phyloP scores from a whole-genome alignment of 2,797 vertebrate genomes.

The Menidia menidia region DNA sequence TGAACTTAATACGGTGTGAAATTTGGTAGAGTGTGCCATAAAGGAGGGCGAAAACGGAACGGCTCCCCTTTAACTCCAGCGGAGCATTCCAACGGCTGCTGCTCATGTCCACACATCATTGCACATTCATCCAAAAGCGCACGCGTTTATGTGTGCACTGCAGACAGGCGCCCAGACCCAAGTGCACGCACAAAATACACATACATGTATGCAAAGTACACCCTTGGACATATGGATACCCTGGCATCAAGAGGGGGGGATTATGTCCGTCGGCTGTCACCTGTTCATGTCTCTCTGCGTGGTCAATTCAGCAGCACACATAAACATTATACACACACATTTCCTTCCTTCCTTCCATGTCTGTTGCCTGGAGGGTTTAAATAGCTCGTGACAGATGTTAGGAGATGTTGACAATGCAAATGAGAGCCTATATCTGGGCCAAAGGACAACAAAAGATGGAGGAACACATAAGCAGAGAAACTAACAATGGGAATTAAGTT shows the following conservation, averaged over 20 bases:
- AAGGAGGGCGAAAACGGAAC: slow-evolving; percentile 75
- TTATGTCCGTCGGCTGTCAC: slow-evolving; percentile 72
- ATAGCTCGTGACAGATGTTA: slow-evolving; percentile 48
- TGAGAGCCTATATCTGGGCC: slow-evolving; percentile 24
- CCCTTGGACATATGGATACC: slow-evolving; percentile 50
- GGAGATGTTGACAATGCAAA: slow-evolving; percentile 46
- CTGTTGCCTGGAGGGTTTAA: slow-evolving; percentile 30
- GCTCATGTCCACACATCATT: slow-evolving; percentile 67
- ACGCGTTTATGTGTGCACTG: slow-evolving; percentile 24
- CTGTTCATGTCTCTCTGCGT: slow-evolving; percentile 72
- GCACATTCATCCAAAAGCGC: slow-evolving; percentile 39
- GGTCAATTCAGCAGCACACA: slow-evolving; percentile 35
- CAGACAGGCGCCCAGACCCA: slow-evolving; percentile 49
- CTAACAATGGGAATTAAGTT: not conserved
- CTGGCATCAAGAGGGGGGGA: slow-evolving; percentile 69
- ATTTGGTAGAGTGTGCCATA: slow-evolving; percentile 55
- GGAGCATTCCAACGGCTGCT: slow-evolving; percentile 76
- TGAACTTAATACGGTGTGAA: slow-evolving; percentile 78
- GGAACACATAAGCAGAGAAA: not conserved
- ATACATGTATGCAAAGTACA: slow-evolving; percentile 68
- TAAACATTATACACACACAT: not conserved
- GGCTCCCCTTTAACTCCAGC: slow-evolving; percentile 47
- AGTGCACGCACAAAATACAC: slow-evolving; percentile 64
- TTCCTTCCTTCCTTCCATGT: slow-evolving; percentile 30
- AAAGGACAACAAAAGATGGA: slow-evolving; percentile 18